Evolutionary conservation across 2,113 vertebrate species (phyloP), one percentile per base, ranked within the genome.

Genomic region (Mola mola): DNA sequence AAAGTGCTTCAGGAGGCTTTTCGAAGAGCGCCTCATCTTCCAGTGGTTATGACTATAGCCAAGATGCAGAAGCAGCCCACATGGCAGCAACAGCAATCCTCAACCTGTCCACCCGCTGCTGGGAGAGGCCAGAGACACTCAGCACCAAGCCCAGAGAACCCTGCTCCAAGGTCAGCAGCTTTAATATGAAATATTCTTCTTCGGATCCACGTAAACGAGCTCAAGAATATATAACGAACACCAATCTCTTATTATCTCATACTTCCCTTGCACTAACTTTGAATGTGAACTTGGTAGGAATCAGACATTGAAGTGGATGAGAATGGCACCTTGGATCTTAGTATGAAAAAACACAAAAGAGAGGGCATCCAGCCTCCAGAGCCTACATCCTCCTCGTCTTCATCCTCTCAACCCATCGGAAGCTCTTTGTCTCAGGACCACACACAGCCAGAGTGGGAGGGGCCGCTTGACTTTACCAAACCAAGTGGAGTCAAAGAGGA

Each of bases 11-110:
- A 48, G 90, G 92, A 81, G 92, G 93, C 76, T 95, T 94, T 46
- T 81, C 93, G 42, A 95, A 95, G 89, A 94, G 88, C 87, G 83
- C 91, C 82, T 93, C 94, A 21, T 92, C 93, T 89, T 92, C 92
- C 62, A 87, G 84, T 13, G 94, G 94, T 81, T 99, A 97, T 3
- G 96, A 98, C 87, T 98, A 96, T 37, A 94, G 94, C 28, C 97
- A 99, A 0, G 97, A 99, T 0, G 97, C 96, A 0, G 97, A 99
- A 90, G 97, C 97, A 0, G 97, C 97, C 0, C 97, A 98, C 87
- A 99, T 99, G 96, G 97, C 96, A 0, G 97, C 97, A 53, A 98
- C 97, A 0, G 96, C 97, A 90, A 99, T 99, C 87, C 92, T 99
- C 81, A 98, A 98, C 89, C 94, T 99, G 80, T 99, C 97, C 76